A percentile compares a stretch with the other conserved stretches of the same genome.
Conservation (phyloP, 2,888 invertebrate species). For the Tipula lateralis region DNA sequence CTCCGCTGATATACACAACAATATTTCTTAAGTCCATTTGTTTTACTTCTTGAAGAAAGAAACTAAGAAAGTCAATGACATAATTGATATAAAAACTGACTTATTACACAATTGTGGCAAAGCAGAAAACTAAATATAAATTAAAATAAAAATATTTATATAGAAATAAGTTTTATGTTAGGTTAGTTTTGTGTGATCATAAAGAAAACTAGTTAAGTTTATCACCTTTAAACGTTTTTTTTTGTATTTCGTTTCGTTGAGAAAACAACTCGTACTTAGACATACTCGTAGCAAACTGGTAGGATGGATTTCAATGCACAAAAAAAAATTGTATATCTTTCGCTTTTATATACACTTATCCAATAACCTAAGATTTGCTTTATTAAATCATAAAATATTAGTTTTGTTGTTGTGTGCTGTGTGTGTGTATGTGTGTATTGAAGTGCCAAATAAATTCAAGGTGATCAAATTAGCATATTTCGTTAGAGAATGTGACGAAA, state of each 20-base stretch:
- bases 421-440: no score
- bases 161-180: neutral
- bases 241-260: neutral
- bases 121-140: neutral
- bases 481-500: conserved; percentile 15
- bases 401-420: neutral
- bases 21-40: neutral
- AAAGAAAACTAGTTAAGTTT: neutral
- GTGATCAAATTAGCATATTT: conserved; percentile 24
- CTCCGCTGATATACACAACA: no score
- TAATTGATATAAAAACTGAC: conserved; percentile 11
- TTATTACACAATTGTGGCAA: conserved; percentile 11
- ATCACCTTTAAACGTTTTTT: neutral
- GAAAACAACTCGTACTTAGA: neutral
- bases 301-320: neutral
- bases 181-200: conserved; percentile 14
- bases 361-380: conserved; percentile 7
- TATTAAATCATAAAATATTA: neutral
- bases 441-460: conserved; percentile 24
- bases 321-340: neutral
- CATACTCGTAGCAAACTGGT: neutral
- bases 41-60: neutral
- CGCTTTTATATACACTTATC: neutral
- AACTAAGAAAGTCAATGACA: conserved; percentile 24
- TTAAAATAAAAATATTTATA: neutral